Conservation (phyloP, 2,113 vertebrate genomes). For the Ophiodon elongatus region DNA sequence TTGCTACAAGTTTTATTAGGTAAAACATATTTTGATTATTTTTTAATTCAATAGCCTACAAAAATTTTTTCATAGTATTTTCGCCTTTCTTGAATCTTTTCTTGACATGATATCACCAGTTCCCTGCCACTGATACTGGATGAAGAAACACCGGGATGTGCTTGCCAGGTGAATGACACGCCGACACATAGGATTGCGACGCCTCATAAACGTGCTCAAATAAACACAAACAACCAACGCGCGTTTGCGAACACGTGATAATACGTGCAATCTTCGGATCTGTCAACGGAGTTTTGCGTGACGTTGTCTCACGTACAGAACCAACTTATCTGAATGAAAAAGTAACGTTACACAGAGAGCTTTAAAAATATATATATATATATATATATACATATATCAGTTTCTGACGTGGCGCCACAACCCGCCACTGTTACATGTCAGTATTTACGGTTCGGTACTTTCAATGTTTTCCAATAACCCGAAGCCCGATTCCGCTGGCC, state of each 20-base stretch:
- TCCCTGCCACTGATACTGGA: background rate
- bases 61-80: too few relatives aligned
- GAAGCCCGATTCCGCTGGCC: background rate
- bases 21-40: background rate
- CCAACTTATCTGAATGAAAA: conserved; percentile 17
- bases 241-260: background rate
- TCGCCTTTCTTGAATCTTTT: background rate
- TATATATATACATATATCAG: too few relatives aligned
- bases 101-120: background rate
- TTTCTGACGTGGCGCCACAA: too few relatives aligned
- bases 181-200: background rate
- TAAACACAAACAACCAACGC: fast-evolving
- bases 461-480: background rate
- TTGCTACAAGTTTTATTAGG: background rate
- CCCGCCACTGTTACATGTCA: background rate
- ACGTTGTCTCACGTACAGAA: conserved; percentile 1
- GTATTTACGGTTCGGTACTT: background rate
- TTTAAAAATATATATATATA: background rate
- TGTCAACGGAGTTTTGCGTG: conserved; percentile 8
- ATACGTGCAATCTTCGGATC: fast-evolving
- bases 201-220: fast-evolving
- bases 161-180: background rate
- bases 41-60: background rate
- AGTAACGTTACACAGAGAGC: background rate
- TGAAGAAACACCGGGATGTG: background rate